These are phyloP conservation scores for Gryllus bimaculatus DNA, from an alignment of 1,140 invertebrate genomes.

Conservation along the genomic window DNA sequence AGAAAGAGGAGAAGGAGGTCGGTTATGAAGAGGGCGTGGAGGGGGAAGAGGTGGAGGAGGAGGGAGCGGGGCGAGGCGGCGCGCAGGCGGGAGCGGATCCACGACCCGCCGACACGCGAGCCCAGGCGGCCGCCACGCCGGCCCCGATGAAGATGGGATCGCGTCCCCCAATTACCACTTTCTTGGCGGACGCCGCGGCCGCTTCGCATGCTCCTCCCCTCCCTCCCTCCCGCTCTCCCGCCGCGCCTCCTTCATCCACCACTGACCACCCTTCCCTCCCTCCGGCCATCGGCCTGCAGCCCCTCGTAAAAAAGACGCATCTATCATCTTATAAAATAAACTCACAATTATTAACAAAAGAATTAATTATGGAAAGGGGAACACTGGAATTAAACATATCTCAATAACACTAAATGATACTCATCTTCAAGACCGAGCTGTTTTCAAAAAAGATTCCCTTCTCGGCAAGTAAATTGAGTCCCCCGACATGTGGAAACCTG, in stretches of 20 bases:
- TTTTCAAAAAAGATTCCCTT: neutral
- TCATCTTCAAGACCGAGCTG: neutral
- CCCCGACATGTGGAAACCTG: neutral
- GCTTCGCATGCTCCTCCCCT: too few species aligned
- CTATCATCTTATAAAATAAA: neutral
- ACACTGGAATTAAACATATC: neutral
- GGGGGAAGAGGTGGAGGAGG: neutral
- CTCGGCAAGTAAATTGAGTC: neutral
- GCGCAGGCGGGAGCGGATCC: too few species aligned
- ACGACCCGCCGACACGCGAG: too few species aligned
- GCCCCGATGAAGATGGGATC: too few species aligned
- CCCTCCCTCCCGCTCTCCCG: too few species aligned
- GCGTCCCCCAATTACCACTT: too few species aligned
- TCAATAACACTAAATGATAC: neutral
- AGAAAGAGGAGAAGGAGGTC: neutral
- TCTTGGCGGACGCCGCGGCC: too few species aligned
- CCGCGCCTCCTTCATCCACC: too few species aligned
- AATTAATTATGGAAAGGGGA: neutral
- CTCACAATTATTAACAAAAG: neutral
- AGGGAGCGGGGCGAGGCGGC: neutral
- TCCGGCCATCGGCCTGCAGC: too few species aligned
- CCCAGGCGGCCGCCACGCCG: too few species aligned
- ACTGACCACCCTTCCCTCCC: too few species aligned
- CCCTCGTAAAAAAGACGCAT: neutral
- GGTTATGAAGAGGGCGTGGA: neutral